Evolutionary conservation across 1,140 invertebrate genomes (phyloP), one percentile per base, ranked within the genome.

Genomic region (Ectropis grisescens): DNA sequence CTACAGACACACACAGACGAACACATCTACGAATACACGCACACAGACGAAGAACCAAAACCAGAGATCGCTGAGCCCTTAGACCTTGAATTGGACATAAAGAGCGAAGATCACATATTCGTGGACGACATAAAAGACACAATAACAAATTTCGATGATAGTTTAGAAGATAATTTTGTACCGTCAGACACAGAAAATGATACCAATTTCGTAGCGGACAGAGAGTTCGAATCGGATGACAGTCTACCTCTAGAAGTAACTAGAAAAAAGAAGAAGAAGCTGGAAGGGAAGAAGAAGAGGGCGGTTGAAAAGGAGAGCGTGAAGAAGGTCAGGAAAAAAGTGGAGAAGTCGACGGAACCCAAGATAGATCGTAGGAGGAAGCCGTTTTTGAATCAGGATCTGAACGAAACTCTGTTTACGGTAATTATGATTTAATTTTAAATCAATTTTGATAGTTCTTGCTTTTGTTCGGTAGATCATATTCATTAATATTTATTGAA

Each of bases 391-490:
- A 76, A 68, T 9, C 58, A 61, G 7, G 67, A 76, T 47, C 25
- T 74, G 1, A 79, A 62, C n/a, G 69, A 76, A 29, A 72, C 62
- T 0, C 26, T 79, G 1, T 79, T 79, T 12, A 70, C 67, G 0
- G 19, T 22, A n/a, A n/a, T n/a, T n/a, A n/a, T n/a, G n/a, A n/a
- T n/a, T n/a, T n/a, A n/a, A n/a, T n/a, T n/a, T n/a, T n/a, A n/a
- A n/a, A n/a, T n/a, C n/a, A n/a, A n/a, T n/a, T n/a, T n/a, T n/a
- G n/a, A n/a, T n/a, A n/a, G n/a, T n/a, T n/a, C n/a, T n/a, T n/a
- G n/a, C n/a, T n/a, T n/a, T n/a, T n/a, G n/a, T n/a, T n/a, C n/a
- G n/a, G n/a, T n/a, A n/a, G n/a, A n/a, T n/a, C n/a, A n/a, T n/a
- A n/a, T n/a, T n/a, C n/a, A n/a, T n/a, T n/a, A n/a, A n/a, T n/a